Conservation (phyloP, 2,888 invertebrate species). For the Geotrupes spiniger region DNA sequence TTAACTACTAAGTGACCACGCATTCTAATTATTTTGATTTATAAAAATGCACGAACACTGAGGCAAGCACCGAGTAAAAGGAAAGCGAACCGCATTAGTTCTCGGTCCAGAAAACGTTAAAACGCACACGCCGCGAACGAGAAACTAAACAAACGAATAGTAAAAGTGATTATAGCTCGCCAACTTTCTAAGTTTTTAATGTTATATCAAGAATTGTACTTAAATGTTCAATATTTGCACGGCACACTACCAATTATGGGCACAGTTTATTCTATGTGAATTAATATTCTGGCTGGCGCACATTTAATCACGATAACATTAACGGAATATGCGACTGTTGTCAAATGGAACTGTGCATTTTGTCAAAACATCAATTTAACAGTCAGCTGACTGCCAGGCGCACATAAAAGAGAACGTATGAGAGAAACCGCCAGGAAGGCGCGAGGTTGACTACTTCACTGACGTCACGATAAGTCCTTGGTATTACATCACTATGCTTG, state of each 20-base stretch:
- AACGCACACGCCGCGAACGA: conserved; percentile 17
- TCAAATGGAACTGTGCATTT: neutral
- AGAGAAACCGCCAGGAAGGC: conserved; percentile 27
- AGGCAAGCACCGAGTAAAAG: neutral
- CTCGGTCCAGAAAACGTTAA: conserved; percentile 7
- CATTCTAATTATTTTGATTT: conserved; percentile 18
- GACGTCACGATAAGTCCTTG: conserved; percentile 33
- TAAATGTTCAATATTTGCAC: neutral
- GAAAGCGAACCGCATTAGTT: neutral
- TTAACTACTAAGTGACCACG: conserved; percentile 30
- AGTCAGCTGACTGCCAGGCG: conserved; percentile 25
- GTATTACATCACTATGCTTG: conserved; percentile 29
- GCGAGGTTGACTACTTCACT: conserved; percentile 32
- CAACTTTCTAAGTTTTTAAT: conserved; percentile 11
- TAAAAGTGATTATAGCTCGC: conserved; percentile 25
- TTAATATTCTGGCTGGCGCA: too few relatives aligned
- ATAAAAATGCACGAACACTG: neutral
- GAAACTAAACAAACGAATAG: conserved; percentile 25
- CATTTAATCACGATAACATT: too few relatives aligned
- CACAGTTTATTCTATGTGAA: neutral
- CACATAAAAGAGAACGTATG: conserved; percentile 24
- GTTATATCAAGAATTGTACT: conserved; percentile 17
- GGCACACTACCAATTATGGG: conserved; percentile 4
- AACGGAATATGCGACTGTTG: too few relatives aligned
- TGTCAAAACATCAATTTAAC: conserved; percentile 9